Evolutionary conservation across 35 echinoderm and acorn worm species (phyloP).

Genomic region (Ophioderma brevispina): DNA sequence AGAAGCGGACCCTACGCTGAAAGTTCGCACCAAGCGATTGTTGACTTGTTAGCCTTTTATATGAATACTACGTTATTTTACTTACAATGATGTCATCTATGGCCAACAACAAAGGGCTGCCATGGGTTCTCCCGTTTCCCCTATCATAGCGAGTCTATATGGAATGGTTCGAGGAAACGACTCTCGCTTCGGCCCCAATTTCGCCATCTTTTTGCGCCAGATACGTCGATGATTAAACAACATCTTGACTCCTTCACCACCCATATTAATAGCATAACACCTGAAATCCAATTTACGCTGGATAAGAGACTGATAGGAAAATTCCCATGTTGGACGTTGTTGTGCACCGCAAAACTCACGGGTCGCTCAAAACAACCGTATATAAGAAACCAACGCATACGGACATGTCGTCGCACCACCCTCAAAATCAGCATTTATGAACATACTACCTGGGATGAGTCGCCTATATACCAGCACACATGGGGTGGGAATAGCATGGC

Average conservation of each 20-base stretch:
- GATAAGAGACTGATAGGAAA: not conserved
- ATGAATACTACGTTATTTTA: not conserved
- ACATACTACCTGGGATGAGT: too few relatives aligned
- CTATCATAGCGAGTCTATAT: not conserved
- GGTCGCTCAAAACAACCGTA: not conserved
- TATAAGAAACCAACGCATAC: not conserved
- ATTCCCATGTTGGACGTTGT: not conserved
- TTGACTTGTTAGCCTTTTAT: not conserved
- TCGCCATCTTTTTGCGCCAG: not conserved
- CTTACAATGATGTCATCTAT: not conserved
- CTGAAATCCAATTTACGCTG: not conserved
- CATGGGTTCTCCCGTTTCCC: not conserved
- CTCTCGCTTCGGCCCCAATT: not conserved
- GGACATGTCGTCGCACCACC: not conserved
- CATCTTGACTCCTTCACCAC: not conserved
- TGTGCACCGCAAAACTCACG: not conserved
- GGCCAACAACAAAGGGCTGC: not conserved
- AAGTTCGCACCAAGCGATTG: not conserved
- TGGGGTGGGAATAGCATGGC: too few relatives aligned
- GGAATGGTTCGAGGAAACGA: too few relatives aligned
- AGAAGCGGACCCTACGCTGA: not conserved
- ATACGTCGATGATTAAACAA: not conserved
- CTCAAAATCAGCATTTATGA: too few relatives aligned
- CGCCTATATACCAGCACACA: too few relatives aligned
- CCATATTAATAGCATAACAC: not conserved